These are phyloP conservation scores for Artibeus jamaicensis DNA, from an alignment of 2,797 vertebrate genomes.

Conservation along the genomic window DNA sequence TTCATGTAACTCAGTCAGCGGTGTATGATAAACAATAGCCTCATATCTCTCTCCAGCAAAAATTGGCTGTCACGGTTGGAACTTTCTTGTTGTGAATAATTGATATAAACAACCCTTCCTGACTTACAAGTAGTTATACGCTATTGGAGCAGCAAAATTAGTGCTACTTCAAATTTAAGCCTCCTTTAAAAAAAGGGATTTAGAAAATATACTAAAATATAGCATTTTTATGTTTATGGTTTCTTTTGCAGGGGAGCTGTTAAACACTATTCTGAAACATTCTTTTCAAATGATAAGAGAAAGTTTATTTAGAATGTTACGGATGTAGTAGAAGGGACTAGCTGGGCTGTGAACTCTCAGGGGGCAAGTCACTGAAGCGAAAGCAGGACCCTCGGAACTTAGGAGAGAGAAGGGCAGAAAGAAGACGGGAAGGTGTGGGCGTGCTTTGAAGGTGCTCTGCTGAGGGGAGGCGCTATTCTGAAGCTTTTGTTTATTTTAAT, in stretches of 20 bases:
- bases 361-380: neutral
- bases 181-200: neutral
- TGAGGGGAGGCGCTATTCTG: neutral
- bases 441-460: neutral
- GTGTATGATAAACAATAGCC: neutral
- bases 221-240: neutral
- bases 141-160: neutral
- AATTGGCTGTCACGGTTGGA: neutral
- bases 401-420: neutral
- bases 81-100: slow-evolving; percentile 36
- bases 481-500: too few species aligned
- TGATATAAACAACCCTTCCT: neutral
- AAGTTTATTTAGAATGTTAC: neutral
- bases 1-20: neutral
- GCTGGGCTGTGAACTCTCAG: neutral
- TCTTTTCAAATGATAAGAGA: neutral
- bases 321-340: neutral
- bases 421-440: neutral
- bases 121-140: neutral
- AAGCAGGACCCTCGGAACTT: neutral
- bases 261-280: neutral
- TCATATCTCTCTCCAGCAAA: slow-evolving; percentile 39
- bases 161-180: neutral
- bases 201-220: neutral
- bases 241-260: neutral